Evolutionary conservation across 2,888 invertebrate genomes (phyloP).

Genomic region (Malacosoma neustria): DNA sequence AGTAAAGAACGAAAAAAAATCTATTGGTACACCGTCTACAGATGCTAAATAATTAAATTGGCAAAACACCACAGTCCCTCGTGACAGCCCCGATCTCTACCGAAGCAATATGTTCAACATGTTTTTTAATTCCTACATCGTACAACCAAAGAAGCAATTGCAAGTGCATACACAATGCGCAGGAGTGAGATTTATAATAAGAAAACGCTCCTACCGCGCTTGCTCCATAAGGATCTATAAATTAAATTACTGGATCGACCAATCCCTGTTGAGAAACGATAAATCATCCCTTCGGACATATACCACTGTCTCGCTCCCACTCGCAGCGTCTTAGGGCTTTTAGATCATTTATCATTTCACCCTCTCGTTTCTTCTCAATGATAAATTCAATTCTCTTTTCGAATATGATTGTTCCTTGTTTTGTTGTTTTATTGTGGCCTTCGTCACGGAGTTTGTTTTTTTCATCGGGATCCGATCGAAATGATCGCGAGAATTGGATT

Average conservation of each 20-base stretch:
- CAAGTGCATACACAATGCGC: conserved; percentile 43
- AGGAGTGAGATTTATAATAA: conserved; percentile 73
- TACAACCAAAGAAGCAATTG: conserved; percentile 61
- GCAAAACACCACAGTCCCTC: conserved; percentile 39
- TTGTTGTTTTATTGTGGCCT: conserved; percentile 66
- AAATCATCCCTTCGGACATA: conserved; percentile 67
- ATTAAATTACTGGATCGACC: conserved; percentile 69
- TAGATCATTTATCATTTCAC: conserved; percentile 69
- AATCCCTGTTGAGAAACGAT: conserved; percentile 73
- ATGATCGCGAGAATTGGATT: conserved; percentile 71
- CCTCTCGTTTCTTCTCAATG: conserved; percentile 68
- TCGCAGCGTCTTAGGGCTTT: conserved; percentile 29
- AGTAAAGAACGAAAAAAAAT: too few relatives aligned
- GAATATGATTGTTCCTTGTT: conserved; percentile 71
- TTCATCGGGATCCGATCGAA: conserved; percentile 68
- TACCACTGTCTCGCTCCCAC: conserved; percentile 52
- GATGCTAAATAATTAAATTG: too few relatives aligned
- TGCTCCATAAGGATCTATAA: conserved; percentile 69
- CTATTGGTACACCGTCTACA: too few relatives aligned
- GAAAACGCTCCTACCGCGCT: conserved; percentile 73
- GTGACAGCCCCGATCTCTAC: conserved; percentile 21
- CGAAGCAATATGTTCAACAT: conserved; percentile 63
- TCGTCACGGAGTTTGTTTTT: conserved; percentile 68
- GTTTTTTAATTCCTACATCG: conserved; percentile 62
- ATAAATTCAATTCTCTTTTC: conserved; percentile 74